Evolutionary conservation across 1,140 invertebrate genomes (phyloP).

Genomic region (Tetramorium alpestre): DNA sequence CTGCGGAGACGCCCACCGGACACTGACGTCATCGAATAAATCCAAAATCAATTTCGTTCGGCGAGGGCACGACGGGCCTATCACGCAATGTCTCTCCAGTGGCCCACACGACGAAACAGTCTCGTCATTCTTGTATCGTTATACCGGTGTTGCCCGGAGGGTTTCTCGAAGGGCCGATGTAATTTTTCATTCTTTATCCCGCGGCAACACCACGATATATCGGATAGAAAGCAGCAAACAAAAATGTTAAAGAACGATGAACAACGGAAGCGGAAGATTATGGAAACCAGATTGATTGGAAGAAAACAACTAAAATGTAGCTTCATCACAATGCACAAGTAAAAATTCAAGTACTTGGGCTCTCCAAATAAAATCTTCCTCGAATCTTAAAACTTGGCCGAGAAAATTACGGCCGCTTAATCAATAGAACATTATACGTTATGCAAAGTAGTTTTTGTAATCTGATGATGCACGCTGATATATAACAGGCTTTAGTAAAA

Average conservation of each 20-base stretch:
- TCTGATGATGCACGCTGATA: not conserved
- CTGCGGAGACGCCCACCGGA: conserved; percentile 19
- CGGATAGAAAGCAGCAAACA: not conserved
- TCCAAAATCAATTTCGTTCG: conserved; percentile 68
- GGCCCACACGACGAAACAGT: not conserved
- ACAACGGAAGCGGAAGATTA: not conserved
- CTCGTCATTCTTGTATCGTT: conserved; percentile 25
- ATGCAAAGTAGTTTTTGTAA: not conserved
- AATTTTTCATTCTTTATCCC: conserved; percentile 65
- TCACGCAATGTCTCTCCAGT: conserved; percentile 21
- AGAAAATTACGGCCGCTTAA: not conserved
- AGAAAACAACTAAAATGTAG: not conserved
- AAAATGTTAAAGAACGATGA: not conserved
- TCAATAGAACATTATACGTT: not conserved
- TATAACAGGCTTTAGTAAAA: conserved; percentile 8
- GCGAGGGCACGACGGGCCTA: not conserved
- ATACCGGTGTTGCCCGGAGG: conserved; percentile 15
- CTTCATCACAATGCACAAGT: not conserved
- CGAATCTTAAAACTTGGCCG: not conserved
- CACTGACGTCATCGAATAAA: conserved; percentile 61
- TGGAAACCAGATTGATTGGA: not conserved
- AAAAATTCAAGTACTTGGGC: not conserved
- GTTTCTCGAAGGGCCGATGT: not conserved
- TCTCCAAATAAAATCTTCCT: not conserved
- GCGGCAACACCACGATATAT: not conserved